These are phyloP conservation scores for Aphaenogaster rudis DNA, from an alignment of 1,140 invertebrate genomes.

Conservation along the genomic window DNA sequence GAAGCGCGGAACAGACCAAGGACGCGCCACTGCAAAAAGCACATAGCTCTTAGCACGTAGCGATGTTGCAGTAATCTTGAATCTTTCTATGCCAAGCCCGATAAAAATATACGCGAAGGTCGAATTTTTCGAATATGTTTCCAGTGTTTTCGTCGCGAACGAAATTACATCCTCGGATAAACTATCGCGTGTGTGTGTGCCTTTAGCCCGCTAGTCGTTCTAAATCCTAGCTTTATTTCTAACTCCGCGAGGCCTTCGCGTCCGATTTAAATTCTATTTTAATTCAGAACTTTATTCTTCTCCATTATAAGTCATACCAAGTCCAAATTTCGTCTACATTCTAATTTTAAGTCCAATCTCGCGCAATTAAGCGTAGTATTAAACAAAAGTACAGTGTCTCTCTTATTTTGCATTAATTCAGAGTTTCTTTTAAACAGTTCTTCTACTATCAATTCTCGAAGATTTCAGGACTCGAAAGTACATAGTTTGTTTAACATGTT, in stretches of 20 bases:
- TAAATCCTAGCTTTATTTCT: background rate
- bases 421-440: background rate
- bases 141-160: background rate
- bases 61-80: slow-evolving; percentile 6
- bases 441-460: background rate
- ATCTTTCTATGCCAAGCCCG: background rate
- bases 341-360: background rate
- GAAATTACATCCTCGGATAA: background rate
- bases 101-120: background rate
- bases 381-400: background rate
- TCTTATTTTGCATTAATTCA: background rate
- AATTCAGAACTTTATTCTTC: background rate
- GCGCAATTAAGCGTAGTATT: background rate
- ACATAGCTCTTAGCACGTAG: slow-evolving; percentile 3
- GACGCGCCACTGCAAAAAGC: slow-evolving; percentile 30
- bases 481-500: background rate
- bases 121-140: slow-evolving; percentile 1
- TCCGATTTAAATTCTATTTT: background rate
- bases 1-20: slow-evolving; percentile 47
- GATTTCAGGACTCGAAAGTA: background rate
- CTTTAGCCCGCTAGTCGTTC: background rate
- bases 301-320: background rate
- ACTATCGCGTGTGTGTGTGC: background rate
- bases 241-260: background rate
- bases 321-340: background rate